A percentile compares a stretch with the other conserved stretches of the same genome.
phyloP scores from a whole-genome alignment of 2,797 vertebrate genomes.

The Scyliorhinus canicula region DNA sequence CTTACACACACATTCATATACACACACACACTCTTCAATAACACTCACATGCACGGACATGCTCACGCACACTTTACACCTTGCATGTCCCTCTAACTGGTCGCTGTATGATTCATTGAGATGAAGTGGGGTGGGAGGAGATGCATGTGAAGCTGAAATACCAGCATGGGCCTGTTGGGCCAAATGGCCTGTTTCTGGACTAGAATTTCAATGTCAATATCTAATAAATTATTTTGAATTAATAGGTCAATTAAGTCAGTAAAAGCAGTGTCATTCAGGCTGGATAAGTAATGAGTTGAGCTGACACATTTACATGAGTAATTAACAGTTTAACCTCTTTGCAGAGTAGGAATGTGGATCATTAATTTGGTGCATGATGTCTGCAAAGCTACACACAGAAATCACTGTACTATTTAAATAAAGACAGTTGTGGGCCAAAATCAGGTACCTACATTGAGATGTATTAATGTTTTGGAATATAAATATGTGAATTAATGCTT shows the following conservation, averaged over 20 bases:
- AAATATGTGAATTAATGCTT: neutral
- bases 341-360: neutral
- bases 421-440: neutral
- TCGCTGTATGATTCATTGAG: neutral
- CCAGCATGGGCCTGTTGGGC: neutral
- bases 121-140: neutral
- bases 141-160: neutral
- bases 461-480: neutral
- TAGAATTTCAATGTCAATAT: neutral
- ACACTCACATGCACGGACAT: neutral
- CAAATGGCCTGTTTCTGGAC: neutral
- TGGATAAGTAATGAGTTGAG: neutral
- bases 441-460: neutral
- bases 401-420: neutral
- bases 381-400: neutral
- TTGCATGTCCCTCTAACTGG: neutral
- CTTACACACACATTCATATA: neutral
- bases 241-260: neutral
- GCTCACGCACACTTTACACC: neutral
- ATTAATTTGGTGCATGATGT: neutral
- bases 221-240: neutral
- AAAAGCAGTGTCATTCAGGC: neutral
- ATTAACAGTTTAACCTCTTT: slow-evolving; percentile 30
- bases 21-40: neutral
- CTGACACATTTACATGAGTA: neutral